phyloP scores from a whole-genome alignment of 2,888 invertebrate genomes.

The Euzophera pinguis region DNA sequence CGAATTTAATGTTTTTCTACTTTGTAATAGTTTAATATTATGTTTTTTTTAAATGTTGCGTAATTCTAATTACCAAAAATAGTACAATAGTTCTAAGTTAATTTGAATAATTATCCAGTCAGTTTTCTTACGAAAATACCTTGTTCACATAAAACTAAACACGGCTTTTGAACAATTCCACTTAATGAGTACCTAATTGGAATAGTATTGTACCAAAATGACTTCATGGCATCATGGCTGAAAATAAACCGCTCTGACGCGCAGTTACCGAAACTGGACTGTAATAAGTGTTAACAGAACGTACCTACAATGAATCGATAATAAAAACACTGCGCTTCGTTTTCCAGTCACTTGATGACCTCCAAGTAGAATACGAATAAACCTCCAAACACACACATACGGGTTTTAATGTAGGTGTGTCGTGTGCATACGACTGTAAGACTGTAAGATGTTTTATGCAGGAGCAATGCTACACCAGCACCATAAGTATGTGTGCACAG shows the following conservation, averaged over 20 bases:
- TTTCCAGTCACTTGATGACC: slow-evolving; percentile 62
- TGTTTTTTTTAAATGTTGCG: no score
- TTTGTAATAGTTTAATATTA: no score
- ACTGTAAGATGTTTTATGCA: slow-evolving; percentile 40
- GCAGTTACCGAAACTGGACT: slow-evolving; percentile 28
- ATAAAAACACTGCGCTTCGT: slow-evolving; percentile 38
- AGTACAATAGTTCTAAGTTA: no score
- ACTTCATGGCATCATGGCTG: slow-evolving; percentile 35
- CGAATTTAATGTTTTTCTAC: no score
- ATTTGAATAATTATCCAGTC: no score
- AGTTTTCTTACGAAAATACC: no score
- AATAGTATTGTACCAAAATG: not conserved
- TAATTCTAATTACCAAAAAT: no score
- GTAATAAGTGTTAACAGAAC: slow-evolving; percentile 38
- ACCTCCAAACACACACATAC: slow-evolving; percentile 38
- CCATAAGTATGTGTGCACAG: slow-evolving; percentile 28
- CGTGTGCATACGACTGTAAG: slow-evolving; percentile 40
- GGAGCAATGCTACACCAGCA: slow-evolving; percentile 40
- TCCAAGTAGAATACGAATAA: slow-evolving; percentile 54
- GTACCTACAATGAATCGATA: slow-evolving; percentile 36
- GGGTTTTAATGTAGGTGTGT: slow-evolving; percentile 51
- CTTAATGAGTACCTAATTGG: not conserved
- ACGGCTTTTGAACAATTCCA: no score
- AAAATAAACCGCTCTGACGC: slow-evolving; percentile 39
- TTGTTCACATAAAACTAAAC: no score